A percentile compares a stretch with the other conserved stretches of the same genome.
phyloP scores from a whole-genome alignment of 2,888 invertebrate species.

The Drosophila tripunctata region DNA sequence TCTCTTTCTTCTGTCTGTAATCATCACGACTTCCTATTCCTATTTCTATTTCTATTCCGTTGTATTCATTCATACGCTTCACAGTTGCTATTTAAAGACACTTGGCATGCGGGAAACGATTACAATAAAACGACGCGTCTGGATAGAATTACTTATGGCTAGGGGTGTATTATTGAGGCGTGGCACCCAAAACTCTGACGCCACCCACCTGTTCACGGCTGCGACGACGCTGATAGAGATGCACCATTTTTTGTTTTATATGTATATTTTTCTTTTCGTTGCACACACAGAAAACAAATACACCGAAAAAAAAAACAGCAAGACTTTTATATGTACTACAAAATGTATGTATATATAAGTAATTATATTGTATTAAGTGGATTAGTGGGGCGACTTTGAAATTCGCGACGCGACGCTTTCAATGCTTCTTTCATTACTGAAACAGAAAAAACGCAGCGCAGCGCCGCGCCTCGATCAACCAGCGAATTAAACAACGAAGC shows the following conservation, averaged over 20 bases:
- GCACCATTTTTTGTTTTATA: constrained; percentile 57
- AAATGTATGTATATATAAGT: constrained; percentile 1
- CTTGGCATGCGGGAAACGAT: constrained; percentile 50
- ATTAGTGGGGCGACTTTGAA: constrained; percentile 7
- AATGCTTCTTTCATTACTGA: constrained; percentile 64
- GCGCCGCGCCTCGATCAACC: constrained; percentile 53
- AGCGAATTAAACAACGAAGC: constrained; percentile 29
- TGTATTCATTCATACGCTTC: constrained; percentile 33
- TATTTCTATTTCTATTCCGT: constrained; percentile 7
- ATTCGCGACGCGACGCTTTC: constrained; percentile 61
- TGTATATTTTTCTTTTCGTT: not conserved
- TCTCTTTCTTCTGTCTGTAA: not conserved
- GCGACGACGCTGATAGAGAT: constrained; percentile 66
- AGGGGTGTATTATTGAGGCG: not conserved
- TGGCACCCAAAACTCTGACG: constrained; percentile 1
- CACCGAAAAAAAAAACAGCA: constrained; percentile 10
- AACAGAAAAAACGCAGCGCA: constrained; percentile 42
- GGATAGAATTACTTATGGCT: not conserved
- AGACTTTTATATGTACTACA: not conserved
- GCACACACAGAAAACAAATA: not conserved
- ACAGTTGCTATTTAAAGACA: constrained; percentile 47
- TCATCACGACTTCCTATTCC: constrained; percentile 7
- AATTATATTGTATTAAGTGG: not conserved
- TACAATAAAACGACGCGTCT: constrained; percentile 10
- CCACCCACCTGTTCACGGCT: constrained; percentile 68